A percentile compares a stretch with the other conserved stretches of the same genome.
Conservation (phyloP, 2,797 vertebrate genomes). For the Fringilla coelebs region DNA sequence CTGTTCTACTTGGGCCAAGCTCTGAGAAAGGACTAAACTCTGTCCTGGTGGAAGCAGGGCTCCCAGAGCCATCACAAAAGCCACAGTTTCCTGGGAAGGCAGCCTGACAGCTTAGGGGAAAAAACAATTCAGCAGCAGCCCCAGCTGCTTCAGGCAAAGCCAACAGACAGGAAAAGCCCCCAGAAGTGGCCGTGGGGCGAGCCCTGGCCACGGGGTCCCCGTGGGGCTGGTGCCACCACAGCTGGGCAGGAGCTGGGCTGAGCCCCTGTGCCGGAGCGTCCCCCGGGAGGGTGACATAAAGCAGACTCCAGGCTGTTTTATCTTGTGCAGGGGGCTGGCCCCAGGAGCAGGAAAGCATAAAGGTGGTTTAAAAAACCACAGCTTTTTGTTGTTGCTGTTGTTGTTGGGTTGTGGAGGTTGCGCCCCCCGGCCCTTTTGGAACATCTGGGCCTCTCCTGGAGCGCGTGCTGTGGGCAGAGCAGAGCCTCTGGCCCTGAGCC, state of each 20-base stretch:
- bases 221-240: background rate
- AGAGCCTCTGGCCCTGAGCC: conserved; percentile 3
- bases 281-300: background rate
- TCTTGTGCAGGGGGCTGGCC: background rate
- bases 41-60: background rate
- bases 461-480: background rate
- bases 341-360: conserved; percentile 23
- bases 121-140: background rate
- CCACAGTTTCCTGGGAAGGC: background rate
- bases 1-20: background rate
- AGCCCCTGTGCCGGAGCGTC: background rate
- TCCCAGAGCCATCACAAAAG: background rate
- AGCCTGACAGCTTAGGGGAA: background rate
- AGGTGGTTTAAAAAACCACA: conserved; percentile 37
- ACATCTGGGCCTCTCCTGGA: conserved; percentile 38
- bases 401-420: background rate
- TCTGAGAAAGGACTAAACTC: background rate
- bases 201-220: background rate
- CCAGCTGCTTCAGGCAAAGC: background rate
- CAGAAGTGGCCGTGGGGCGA: fast-evolving
- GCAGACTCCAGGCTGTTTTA: conserved; percentile 20
- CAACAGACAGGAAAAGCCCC: background rate
- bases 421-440: fast-evolving
- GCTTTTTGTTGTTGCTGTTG: background rate
- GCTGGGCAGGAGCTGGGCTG: background rate